These are phyloP conservation scores for Globicephala melas DNA, from an alignment of 2,113 vertebrate species.

Conservation along the genomic window DNA sequence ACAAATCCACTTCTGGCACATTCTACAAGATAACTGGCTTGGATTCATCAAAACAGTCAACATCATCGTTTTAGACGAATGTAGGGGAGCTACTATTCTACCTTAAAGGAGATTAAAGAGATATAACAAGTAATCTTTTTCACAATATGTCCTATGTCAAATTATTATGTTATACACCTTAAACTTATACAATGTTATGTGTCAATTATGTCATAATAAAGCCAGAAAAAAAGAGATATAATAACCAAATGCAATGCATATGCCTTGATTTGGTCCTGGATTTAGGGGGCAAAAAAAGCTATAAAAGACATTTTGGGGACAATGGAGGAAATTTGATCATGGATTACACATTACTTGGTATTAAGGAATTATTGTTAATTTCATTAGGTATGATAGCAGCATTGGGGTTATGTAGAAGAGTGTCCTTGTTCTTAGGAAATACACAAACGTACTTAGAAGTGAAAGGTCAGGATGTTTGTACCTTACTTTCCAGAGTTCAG, in stretches of 20 bases:
- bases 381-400: not conserved
- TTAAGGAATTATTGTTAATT: conserved; percentile 33
- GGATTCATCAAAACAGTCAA: not conserved
- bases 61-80: not conserved
- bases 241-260: not conserved
- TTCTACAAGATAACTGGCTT: not conserved
- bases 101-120: conserved; percentile 20
- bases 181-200: not conserved
- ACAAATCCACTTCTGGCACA: conserved; percentile 13
- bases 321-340: not conserved
- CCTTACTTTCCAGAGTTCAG: conserved; percentile 22
- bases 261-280: not conserved
- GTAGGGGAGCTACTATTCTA: not conserved
- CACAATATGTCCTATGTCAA: not conserved
- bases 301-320: not conserved
- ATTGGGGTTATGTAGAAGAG: not conserved
- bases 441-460: not conserved
- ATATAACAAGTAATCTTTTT: not conserved
- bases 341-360: not conserved
- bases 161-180: not conserved
- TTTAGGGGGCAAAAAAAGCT: not conserved
- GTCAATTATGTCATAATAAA: not conserved
- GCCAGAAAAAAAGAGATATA: not conserved
- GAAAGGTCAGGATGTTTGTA: conserved; percentile 3
- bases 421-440: not conserved